Conservation (phyloP, 1,140 invertebrate species). For the Sweltsa coloradensis region DNA sequence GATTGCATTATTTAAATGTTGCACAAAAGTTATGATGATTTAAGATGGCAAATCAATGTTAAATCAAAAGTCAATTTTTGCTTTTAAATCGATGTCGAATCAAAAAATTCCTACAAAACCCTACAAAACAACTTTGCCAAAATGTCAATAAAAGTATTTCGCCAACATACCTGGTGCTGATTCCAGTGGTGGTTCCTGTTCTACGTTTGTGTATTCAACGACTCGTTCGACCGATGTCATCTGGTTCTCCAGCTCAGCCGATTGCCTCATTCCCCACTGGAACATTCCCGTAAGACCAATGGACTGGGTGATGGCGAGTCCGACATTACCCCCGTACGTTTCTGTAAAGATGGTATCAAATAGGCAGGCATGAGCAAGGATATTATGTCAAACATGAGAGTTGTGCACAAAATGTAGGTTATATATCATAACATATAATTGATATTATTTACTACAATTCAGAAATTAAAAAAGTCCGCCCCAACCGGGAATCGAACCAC, state of each 20-base stretch:
- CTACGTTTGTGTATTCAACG: constrained; percentile 55
- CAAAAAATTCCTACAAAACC: not conserved
- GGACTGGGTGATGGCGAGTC: constrained; percentile 71
- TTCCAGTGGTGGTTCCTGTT: constrained; percentile 28
- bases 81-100: not conserved
- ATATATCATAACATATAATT: not conserved
- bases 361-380: too few relatives aligned
- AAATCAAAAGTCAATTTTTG: not conserved
- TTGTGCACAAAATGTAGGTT: too few relatives aligned
- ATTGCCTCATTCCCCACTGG: constrained; percentile 72
- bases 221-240: constrained; percentile 74
- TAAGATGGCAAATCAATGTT: not conserved
- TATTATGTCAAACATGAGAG: too few relatives aligned
- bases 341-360: too few relatives aligned
- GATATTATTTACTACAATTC: not conserved
- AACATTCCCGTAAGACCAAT: constrained; percentile 73
- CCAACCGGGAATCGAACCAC: too few relatives aligned
- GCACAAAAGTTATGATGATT: not conserved
- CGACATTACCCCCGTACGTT: constrained; percentile 50
- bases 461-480: too few relatives aligned
- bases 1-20: not conserved
- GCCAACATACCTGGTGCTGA: constrained; percentile 26
- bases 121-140: not conserved
- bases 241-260: constrained; percentile 68
- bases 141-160: not conserved